A percentile compares a stretch with the other conserved stretches of the same genome.
These are phyloP conservation scores for Colletes latitarsis DNA, from an alignment of 1,140 invertebrate genomes.

Conservation along the genomic window DNA sequence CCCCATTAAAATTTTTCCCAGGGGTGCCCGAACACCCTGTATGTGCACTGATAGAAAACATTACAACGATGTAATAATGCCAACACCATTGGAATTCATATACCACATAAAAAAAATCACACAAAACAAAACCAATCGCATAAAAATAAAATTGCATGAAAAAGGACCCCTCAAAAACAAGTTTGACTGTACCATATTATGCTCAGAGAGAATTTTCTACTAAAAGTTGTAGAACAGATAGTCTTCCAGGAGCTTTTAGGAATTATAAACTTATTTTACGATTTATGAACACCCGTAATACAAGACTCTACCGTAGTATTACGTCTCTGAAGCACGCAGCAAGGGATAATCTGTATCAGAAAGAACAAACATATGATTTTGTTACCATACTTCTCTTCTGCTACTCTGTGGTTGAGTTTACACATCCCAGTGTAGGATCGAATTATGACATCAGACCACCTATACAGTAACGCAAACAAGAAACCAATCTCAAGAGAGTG, in stretches of 20 bases:
- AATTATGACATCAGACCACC: neutral
- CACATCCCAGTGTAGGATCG: neutral
- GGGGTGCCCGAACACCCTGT: too few relatives aligned
- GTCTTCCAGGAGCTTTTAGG: too few relatives aligned
- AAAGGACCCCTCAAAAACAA: too few relatives aligned
- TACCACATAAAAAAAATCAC: slow-evolving; percentile 28
- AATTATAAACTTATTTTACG: too few relatives aligned
- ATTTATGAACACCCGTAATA: too few relatives aligned
- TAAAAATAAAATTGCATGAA: slow-evolving; percentile 12
- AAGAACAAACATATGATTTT: neutral
- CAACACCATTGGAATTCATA: slow-evolving; percentile 1
- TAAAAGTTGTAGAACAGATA: too few relatives aligned
- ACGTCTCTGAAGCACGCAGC: too few relatives aligned
- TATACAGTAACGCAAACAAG: neutral
- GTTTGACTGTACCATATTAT: too few relatives aligned
- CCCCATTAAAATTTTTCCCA: too few relatives aligned
- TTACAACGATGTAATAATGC: neutral
- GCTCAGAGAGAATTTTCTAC: too few relatives aligned
- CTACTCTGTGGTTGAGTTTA: neutral
- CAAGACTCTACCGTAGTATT: too few relatives aligned
- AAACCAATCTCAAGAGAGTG: neutral
- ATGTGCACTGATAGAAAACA: slow-evolving; percentile 19
- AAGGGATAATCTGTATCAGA: neutral
- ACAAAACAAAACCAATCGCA: slow-evolving; percentile 25
- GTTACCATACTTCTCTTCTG: neutral